Evolutionary conservation across 1,140 invertebrate genomes (phyloP).

Genomic region (Alviniconcha marisindica): DNA sequence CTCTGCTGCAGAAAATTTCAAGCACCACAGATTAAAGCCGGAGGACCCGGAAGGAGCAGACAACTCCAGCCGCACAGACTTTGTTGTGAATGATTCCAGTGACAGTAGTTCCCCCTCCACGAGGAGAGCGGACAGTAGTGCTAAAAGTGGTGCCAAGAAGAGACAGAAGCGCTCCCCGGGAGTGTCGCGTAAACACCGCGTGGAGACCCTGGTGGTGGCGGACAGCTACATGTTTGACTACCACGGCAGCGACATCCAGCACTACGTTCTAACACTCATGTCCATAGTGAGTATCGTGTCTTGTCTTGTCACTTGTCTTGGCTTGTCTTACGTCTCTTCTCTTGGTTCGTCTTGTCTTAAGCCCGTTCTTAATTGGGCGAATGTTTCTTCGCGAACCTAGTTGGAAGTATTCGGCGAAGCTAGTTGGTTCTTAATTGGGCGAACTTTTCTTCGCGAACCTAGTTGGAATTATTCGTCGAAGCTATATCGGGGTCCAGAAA

Average conservation of each 20-base stretch:
- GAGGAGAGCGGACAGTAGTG: not conserved
- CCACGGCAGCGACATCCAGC: slow-evolving; percentile 78
- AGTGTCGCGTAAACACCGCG: slow-evolving; percentile 82
- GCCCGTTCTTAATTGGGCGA: too few relatives aligned
- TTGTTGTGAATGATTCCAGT: slow-evolving; percentile 32
- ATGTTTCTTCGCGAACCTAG: too few relatives aligned
- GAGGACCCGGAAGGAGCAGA: not conserved
- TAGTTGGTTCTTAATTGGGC: too few relatives aligned
- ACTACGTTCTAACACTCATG: slow-evolving; percentile 93
- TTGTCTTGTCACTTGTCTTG: not conserved
- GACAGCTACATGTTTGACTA: slow-evolving; percentile 88
- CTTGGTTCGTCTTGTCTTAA: too few relatives aligned
- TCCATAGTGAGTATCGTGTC: slow-evolving; percentile 84
- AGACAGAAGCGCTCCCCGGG: slow-evolving; percentile 55
- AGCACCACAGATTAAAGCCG: slow-evolving; percentile 54
- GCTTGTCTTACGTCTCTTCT: too few relatives aligned
- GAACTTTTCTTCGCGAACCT: too few relatives aligned
- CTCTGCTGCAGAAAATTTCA: slow-evolving; percentile 58
- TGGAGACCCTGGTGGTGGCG: slow-evolving; percentile 91
- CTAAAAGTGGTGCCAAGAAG: not conserved
- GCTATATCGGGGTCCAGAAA: too few relatives aligned
- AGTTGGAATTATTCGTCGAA: too few relatives aligned
- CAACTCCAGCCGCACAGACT: slow-evolving; percentile 1
- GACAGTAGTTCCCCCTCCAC: not conserved
- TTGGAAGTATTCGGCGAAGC: too few relatives aligned